These are phyloP conservation scores for Botia almorhae DNA, from an alignment of 2,797 vertebrate genomes.

Conservation along the genomic window DNA sequence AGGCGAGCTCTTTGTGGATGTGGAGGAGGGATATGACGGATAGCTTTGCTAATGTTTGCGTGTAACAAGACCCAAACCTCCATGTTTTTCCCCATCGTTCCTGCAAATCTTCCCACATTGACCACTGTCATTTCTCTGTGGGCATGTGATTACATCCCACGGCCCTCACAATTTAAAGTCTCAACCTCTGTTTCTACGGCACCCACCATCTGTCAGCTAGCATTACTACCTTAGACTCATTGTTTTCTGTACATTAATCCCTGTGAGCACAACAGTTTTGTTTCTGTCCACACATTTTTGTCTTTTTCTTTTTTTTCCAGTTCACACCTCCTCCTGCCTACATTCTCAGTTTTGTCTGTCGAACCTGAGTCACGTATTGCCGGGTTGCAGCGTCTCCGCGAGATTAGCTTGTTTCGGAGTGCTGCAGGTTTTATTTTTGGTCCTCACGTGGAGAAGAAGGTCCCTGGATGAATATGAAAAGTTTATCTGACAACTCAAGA, in stretches of 20 bases:
- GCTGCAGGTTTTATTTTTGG: slow-evolving; percentile 32
- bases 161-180: not conserved
- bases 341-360: slow-evolving; percentile 38
- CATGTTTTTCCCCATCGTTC: slow-evolving; percentile 17
- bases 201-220: slow-evolving; percentile 23
- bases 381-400: slow-evolving; percentile 29
- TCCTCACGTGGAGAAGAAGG: slow-evolving; percentile 27
- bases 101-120: slow-evolving; percentile 33
- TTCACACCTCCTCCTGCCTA: slow-evolving; percentile 45
- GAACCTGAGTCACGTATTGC: slow-evolving; percentile 38
- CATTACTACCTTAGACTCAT: slow-evolving; percentile 25
- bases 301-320: not conserved
- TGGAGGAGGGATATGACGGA: slow-evolving; percentile 53
- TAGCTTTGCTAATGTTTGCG: slow-evolving; percentile 48
- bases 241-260: slow-evolving; percentile 35
- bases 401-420: slow-evolving; percentile 47
- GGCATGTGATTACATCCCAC: slow-evolving; percentile 37
- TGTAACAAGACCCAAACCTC: slow-evolving; percentile 27
- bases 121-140: slow-evolving; percentile 30
- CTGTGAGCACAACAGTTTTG: slow-evolving; percentile 28
- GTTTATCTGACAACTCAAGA: not conserved
- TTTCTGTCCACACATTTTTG: slow-evolving; percentile 10
- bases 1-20: slow-evolving; percentile 63
- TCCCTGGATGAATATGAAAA: not conserved
- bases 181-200: slow-evolving; percentile 24